Base-by-base conservation (phyloP, 2,888 invertebrate genomes). In the Luffia ferchaultella region DNA sequence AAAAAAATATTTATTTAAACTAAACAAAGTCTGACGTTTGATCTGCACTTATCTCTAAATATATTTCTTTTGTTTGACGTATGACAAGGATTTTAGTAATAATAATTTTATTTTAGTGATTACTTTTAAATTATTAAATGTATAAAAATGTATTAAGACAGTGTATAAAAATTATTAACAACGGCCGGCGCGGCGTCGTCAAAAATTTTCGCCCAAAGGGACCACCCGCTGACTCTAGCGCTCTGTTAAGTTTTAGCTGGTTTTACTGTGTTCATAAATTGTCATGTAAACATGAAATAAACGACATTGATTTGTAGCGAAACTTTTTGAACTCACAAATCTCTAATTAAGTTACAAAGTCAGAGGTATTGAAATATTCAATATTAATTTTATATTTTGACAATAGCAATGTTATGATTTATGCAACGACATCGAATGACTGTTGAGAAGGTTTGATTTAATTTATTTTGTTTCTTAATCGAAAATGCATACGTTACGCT, bases 151-250 rank as follows among this genome's bases (percentile, higher is more conserved):
- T 12, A 30, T 30, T 30, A 30, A 7, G 3, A 12, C 12, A 30
- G 12, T 57, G 60, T 61, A 59, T 60, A 64, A 60, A 62, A 68
- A 69, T 68, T 62, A 68, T 65, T 63, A 62, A n/a, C n/a, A n/a
- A n/a, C n/a, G n/a, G n/a, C n/a, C n/a, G n/a, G n/a, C n/a, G n/a
- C n/a, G n/a, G n/a, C 53, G 56, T 55, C 50, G 54, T 54, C 57
- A 58, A 60, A 59, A 61, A 58, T 54, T 60, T 65, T 52, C 19
- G 65, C 65, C 63, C 53, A 57, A 51, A 58, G 61, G 59, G 65
- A 63, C 68, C 67, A 65, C 67, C 68, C 65, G 64, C 56, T 53
- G 49, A 42, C 49, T 49, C 30, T 42, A 53, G 52, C 9, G 16
- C 45, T 45, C 45, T 16, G 17, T 20, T 46, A n/a, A n/a, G n/a